Evolutionary conservation across 2,888 invertebrate species (phyloP), one percentile per base, ranked within the genome.

Genomic region (Phalera bucephala): DNA sequence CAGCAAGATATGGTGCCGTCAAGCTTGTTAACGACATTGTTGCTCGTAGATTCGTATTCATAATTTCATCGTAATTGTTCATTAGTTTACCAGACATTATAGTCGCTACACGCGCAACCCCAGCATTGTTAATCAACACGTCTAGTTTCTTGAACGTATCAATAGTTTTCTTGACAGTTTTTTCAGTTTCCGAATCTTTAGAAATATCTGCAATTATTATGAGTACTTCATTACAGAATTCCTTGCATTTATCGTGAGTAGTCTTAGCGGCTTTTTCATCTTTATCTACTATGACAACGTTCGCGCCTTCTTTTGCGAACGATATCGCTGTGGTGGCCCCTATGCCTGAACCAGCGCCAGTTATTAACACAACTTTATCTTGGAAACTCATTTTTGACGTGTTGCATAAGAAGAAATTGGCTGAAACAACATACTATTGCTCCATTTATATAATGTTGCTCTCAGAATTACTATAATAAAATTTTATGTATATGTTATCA

Each of bases 31-130:
- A 2, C 10, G 10, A 3, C 9, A 28, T 12, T 9, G 9, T 9
- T 15, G 28, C 14, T 5, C 28, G 4, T 2, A 28, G 28, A 28
- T 28, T 28, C 9, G 17, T 28, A 28, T 28, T 28, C 17, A 28
- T 28, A 15, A 28, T 10, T 28, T 28, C 15, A 17, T 28, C 15
- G 10, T 17, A 28, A 2, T n/a, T 15, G 0, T 28, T 8, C 10
- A 28, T 17, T 17, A 28, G 2, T 4, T 9, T 28, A n/a, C 28
- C 28, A 17, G 3, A 11, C 10, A 14, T 1, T 3, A 28, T 28
- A 10, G 4, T 8, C 4, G 2, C 28, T 6, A 1, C 17, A 1
- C 9, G 14, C 3, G 15, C 17, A 2, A 17, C 15, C 1, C 15
- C 28, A 8, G 17, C 28, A 5, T 8, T 14, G 10, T 28, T 28